Evolutionary conservation across 1,140 invertebrate genomes (phyloP).

Genomic region (Triops cancriformis): DNA sequence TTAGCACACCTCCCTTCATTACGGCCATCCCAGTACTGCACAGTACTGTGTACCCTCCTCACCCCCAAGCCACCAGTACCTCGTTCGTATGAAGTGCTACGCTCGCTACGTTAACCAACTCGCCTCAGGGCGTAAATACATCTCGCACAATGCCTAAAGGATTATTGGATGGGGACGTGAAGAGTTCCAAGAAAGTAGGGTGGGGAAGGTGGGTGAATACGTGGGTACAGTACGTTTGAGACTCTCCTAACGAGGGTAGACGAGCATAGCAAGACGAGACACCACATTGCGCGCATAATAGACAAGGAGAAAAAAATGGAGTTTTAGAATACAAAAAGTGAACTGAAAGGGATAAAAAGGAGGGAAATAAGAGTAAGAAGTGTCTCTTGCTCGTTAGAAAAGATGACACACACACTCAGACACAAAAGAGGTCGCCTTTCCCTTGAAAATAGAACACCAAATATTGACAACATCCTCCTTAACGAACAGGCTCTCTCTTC

Average conservation of each 20-base stretch:
- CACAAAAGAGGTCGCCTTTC: constrained; percentile 2
- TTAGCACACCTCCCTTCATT: background rate
- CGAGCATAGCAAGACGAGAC: background rate
- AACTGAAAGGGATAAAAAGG: background rate
- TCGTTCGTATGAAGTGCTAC: background rate
- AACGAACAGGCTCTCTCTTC: background rate
- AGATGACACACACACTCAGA: constrained; percentile 1
- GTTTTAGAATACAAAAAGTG: background rate
- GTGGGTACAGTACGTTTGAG: background rate
- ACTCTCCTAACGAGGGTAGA: background rate
- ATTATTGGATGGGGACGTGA: background rate
- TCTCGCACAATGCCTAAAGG: constrained; percentile 5
- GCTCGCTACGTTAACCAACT: background rate
- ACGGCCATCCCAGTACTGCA: background rate
- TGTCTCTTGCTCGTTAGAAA: constrained; percentile 10
- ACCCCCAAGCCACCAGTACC: no score
- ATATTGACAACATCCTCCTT: constrained; percentile 6
- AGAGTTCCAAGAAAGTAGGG: background rate
- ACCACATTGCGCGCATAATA: background rate
- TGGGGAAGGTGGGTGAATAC: background rate
- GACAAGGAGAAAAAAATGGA: background rate
- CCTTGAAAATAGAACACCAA: background rate
- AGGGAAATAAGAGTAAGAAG: background rate
- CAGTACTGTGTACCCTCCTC: no score
- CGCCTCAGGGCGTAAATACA: constrained; percentile 5